phyloP scores from a whole-genome alignment of 2,888 invertebrate genomes.

The Eristalis pertinax region DNA sequence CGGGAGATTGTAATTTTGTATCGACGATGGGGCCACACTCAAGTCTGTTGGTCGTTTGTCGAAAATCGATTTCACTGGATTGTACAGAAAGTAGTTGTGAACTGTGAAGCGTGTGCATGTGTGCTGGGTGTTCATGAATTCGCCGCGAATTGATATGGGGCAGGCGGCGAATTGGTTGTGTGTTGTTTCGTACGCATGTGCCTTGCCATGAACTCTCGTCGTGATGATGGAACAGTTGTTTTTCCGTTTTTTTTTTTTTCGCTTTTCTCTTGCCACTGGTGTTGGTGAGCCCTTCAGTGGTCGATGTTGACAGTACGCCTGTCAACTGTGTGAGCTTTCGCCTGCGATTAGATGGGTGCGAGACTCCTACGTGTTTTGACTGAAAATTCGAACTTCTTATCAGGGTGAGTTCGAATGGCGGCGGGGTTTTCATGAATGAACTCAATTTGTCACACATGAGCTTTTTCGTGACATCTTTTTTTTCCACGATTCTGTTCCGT shows the following conservation, averaged over 20 bases:
- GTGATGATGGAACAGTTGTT: conserved; percentile 53
- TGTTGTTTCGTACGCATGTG: conserved; percentile 42
- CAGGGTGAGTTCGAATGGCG: conserved; percentile 30
- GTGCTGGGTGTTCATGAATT: conserved; percentile 37
- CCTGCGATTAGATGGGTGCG: conserved; percentile 19
- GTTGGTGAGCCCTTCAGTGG: neutral
- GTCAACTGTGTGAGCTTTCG: conserved; percentile 63
- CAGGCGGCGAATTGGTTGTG: conserved; percentile 35
- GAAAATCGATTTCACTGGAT: conserved; percentile 72
- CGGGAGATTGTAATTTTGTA: conserved; percentile 36
- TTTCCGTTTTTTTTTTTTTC: neutral
- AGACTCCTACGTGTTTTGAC: conserved; percentile 46
- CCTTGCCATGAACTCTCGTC: conserved; percentile 2
- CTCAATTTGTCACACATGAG: conserved; percentile 37
- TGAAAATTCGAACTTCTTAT: conserved; percentile 63
- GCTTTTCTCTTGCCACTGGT: neutral
- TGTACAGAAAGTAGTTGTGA: conserved; percentile 63
- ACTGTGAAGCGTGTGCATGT: conserved; percentile 49
- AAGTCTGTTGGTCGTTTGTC: conserved; percentile 70
- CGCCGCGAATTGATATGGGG: conserved; percentile 42
- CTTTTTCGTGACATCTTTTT: conserved; percentile 27
- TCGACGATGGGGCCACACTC: conserved; percentile 62
- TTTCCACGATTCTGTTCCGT: neutral
- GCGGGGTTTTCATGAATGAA: conserved; percentile 63
- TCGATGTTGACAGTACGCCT: conserved; percentile 44